These are phyloP conservation scores for Trichomycterus rosablanca DNA, from an alignment of 2,113 vertebrate genomes.

Conservation along the genomic window DNA sequence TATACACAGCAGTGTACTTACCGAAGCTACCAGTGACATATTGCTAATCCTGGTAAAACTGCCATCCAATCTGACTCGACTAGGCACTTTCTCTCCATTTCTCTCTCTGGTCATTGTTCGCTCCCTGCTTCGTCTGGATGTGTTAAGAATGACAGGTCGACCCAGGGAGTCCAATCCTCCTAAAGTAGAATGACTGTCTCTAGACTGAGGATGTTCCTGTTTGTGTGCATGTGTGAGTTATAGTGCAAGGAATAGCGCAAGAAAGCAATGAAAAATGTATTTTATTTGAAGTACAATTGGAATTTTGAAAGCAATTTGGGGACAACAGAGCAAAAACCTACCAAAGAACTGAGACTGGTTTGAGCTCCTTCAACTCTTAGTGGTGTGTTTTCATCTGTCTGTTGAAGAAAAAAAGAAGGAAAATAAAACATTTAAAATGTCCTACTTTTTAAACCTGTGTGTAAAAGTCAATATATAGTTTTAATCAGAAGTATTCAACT, in stretches of 20 bases:
- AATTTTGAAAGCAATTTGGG: no score
- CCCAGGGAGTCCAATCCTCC: constrained; percentile 70
- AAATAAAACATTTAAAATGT: no score
- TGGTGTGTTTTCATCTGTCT: constrained; percentile 15
- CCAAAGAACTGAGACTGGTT: constrained; percentile 85
- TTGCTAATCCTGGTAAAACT: constrained; percentile 54
- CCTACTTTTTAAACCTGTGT: no score
- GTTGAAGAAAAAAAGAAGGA: background rate
- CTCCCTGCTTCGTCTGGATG: constrained; percentile 40
- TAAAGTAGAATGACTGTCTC: constrained; percentile 82
- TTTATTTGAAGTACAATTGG: background rate
- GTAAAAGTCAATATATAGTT: no score
- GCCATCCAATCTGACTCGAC: constrained; percentile 55
- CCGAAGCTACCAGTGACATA: constrained; percentile 54
- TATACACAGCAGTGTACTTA: constrained; percentile 3
- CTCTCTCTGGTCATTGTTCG: constrained; percentile 46
- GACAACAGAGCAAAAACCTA: no score
- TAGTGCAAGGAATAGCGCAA: background rate
- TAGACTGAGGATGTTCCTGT: constrained; percentile 44
- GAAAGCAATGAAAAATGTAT: background rate
- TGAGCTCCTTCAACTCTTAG: constrained; percentile 75
- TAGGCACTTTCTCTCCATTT: constrained; percentile 52
- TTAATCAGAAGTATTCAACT: no score
- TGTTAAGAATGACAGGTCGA: constrained; percentile 55
- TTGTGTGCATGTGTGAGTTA: background rate